A percentile compares a stretch with the other conserved stretches of the same genome.
Conservation (phyloP, 2,888 invertebrate species). For the Phoenoteleia sp. region DNA sequence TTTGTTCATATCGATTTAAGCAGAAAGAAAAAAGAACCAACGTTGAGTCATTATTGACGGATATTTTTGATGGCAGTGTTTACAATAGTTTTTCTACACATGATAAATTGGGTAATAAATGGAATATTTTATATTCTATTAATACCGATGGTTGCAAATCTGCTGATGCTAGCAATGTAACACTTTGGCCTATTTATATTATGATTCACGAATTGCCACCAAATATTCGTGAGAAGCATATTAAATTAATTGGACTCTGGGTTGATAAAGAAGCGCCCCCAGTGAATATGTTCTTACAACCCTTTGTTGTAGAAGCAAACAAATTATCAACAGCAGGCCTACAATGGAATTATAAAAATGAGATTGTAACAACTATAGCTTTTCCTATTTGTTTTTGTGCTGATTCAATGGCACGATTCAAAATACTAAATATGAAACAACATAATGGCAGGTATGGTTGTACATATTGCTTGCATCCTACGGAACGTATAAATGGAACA, state of each 20-base stretch:
- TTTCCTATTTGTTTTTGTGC: constrained; percentile 30
- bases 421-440: constrained; percentile 51
- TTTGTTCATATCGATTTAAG: too few relatives aligned
- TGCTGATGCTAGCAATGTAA: constrained; percentile 28
- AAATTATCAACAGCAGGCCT: neutral
- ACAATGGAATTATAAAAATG: constrained; percentile 11
- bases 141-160: constrained; percentile 60
- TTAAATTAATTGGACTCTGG: constrained; percentile 61
- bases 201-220: constrained; percentile 62
- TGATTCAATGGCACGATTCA: neutral
- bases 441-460: constrained; percentile 55
- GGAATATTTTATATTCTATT: constrained; percentile 24
- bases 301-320: constrained; percentile 52
- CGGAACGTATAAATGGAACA: neutral
- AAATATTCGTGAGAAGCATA: constrained; percentile 49
- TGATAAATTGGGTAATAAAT: too few relatives aligned
- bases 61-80: too few relatives aligned
- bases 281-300: constrained; percentile 53
- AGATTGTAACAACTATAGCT: constrained; percentile 9
- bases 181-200: constrained; percentile 57
- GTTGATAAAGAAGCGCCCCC: constrained; percentile 51
- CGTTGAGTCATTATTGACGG: too few relatives aligned
- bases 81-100: too few relatives aligned
- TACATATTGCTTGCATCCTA: constrained; percentile 35
- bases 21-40: too few relatives aligned